These are phyloP conservation scores for Nilaparvata lugens DNA, from an alignment of 1,140 invertebrate species.

Conservation along the genomic window DNA sequence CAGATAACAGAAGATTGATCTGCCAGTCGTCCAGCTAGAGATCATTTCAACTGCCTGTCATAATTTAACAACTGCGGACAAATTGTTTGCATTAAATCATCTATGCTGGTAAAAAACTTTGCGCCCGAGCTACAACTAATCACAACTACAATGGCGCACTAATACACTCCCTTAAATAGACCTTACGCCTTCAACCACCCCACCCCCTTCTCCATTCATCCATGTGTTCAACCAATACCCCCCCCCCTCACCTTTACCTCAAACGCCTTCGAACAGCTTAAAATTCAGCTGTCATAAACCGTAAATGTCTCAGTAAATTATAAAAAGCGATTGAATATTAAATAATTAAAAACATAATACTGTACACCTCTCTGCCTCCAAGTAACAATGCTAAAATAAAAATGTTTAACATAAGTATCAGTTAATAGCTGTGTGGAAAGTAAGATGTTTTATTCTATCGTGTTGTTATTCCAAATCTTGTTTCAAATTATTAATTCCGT, in stretches of 20 bases:
- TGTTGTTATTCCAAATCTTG: too few species aligned
- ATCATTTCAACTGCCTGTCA: not conserved
- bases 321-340: not conserved
- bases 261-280: not conserved
- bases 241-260: not conserved
- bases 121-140: not conserved
- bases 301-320: too few species aligned
- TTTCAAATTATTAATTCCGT: too few species aligned
- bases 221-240: not conserved
- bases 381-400: slow-evolving; percentile 31
- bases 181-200: not conserved
- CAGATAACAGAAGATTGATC: slow-evolving; percentile 4
- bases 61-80: too few species aligned
- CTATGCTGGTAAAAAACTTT: not conserved
- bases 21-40: not conserved
- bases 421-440: not conserved
- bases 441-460: too few species aligned
- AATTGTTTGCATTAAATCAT: too few species aligned
- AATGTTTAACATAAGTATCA: slow-evolving; percentile 15
- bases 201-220: not conserved
- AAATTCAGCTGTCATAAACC: too few species aligned
- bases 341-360: slow-evolving; percentile 9
- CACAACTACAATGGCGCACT: too few species aligned
- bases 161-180: too few species aligned
- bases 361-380: slow-evolving; percentile 37